Base-by-base conservation (phyloP, 2,113 vertebrate genomes). In the Phalacrocorax carbo region DNA sequence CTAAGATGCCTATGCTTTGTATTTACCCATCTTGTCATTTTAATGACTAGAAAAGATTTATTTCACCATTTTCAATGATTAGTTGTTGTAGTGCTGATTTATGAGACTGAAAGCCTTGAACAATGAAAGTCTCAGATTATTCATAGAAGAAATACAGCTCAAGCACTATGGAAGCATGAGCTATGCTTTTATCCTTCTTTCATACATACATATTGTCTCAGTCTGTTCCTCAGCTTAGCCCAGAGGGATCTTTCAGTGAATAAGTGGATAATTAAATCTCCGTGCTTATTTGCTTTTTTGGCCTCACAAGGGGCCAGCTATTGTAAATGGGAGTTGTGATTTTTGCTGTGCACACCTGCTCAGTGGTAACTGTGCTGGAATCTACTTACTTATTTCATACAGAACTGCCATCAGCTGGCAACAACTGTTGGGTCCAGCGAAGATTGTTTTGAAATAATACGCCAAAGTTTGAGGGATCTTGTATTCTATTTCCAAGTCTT, bases 81-180 rank as follows among this genome's bases (percentile, higher is more conserved):
- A 78, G 49, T 77, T 77, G 40, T 34, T 92, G 51, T 26, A 55
- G 22, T 86, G 46, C 14, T 52, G 48, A 6, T 88, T 94, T 86
- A 69, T 80, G 29, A 86, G 69, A 38, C 30, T 85, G 61, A 52
- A 92, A 75, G 36, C 34, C 27, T 84, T 44, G 10, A 78, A 79
- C 34, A 60, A 14, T 29, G 5, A 20, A 77, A 51, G 12, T 76
- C 12, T 70, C 51, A 16, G 3, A 58, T 86, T 66, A 62, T 51
- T 85, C 13, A 23, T 26, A 51, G 49, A 82, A 87, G 36, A 88
- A 86, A 48, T 42, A 44, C 10, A 79, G n/a, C 29, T 38, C 7
- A 40, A 73, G 36, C 38, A 29, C 40, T 57, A 1, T 34, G 19
- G 61, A 86, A 86, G 13, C 17, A 62, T 0, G 0, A 82, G 20